These are phyloP conservation scores for Chroicocephalus ridibundus DNA, from an alignment of 2,113 vertebrate species.

Conservation along the genomic window DNA sequence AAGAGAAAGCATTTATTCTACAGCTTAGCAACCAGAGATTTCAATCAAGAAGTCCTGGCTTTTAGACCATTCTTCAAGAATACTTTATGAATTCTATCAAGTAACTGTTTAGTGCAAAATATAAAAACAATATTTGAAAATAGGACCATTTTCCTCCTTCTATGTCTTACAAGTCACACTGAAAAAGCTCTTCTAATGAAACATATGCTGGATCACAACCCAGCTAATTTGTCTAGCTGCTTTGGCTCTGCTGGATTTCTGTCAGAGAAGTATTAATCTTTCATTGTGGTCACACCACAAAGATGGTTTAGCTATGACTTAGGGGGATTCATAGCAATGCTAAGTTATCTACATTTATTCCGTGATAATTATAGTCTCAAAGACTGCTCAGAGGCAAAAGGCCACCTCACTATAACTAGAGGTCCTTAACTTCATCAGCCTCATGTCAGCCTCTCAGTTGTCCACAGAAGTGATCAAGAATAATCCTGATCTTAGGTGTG, in stretches of 20 bases:
- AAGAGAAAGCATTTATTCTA: neutral
- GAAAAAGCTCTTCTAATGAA: neutral
- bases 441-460: neutral
- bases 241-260: conserved; percentile 3
- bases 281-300: neutral
- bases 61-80: neutral
- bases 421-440: neutral
- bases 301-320: neutral
- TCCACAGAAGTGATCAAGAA: neutral
- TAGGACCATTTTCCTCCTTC: neutral
- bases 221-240: neutral
- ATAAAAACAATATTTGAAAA: neutral
- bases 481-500: neutral
- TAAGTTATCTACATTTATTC: neutral
- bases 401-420: neutral
- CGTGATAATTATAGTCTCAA: neutral
- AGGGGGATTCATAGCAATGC: neutral
- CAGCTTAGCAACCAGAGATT: neutral
- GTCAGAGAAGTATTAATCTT: neutral
- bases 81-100: neutral
- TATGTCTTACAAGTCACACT: neutral
- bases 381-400: neutral
- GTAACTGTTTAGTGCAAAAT: neutral
- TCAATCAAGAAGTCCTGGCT: neutral
- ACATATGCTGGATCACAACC: neutral